Conservation (phyloP, 2,888 invertebrate genomes). For the Leptinotarsa peninsularis region DNA sequence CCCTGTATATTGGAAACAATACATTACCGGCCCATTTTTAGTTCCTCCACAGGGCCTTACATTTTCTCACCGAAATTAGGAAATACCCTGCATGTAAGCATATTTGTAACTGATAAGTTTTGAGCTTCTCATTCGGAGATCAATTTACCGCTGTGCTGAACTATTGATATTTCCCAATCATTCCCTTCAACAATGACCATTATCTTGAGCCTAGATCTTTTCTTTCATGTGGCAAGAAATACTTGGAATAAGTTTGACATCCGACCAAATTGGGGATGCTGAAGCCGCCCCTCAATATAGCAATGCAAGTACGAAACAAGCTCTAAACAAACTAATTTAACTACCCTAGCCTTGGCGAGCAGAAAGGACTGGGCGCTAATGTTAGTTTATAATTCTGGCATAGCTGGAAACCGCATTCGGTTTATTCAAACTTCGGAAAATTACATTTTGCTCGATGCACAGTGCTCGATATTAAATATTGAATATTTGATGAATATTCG, state of each 20-base stretch:
- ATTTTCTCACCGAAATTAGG: too few relatives aligned
- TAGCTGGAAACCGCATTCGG: slow-evolving; percentile 51
- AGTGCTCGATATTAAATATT: slow-evolving; percentile 36
- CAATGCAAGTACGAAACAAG: slow-evolving; percentile 47
- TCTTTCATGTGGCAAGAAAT: slow-evolving; percentile 31
- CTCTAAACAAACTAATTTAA: slow-evolving; percentile 54
- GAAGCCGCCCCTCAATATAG: background rate
- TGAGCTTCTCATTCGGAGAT: background rate
- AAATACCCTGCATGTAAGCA: too few relatives aligned
- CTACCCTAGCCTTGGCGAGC: slow-evolving; percentile 45
- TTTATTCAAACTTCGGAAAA: slow-evolving; percentile 52
- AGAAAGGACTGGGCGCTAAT: slow-evolving; percentile 35
- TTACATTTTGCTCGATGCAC: slow-evolving; percentile 36
- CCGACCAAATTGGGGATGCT: slow-evolving; percentile 1
- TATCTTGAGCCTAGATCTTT: background rate
- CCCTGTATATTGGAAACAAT: too few relatives aligned
- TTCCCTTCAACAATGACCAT: slow-evolving; percentile 10
- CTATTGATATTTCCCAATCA: slow-evolving; percentile 6
- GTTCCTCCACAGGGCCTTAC: too few relatives aligned
- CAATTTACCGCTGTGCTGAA: background rate
- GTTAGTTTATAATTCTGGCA: slow-evolving; percentile 52
- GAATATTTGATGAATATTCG: slow-evolving; percentile 31
- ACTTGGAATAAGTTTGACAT: slow-evolving; percentile 32
- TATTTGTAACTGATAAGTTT: background rate
- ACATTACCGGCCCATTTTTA: too few relatives aligned